phyloP scores from a whole-genome alignment of 2,113 vertebrate genomes.

The Athene cunicularia region DNA sequence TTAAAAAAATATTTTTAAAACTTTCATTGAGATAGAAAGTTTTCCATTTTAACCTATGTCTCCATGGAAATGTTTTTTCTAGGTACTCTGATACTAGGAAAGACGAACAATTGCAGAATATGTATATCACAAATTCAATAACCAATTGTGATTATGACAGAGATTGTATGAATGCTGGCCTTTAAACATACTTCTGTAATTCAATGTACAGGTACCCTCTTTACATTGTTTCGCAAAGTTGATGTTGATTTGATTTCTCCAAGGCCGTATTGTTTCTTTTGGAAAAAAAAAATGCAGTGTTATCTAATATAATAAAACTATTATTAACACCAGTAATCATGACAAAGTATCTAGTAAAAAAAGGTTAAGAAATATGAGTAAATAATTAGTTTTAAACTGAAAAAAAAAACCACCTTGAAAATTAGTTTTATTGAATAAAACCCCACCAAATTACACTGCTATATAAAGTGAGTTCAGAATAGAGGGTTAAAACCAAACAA shows the following conservation, averaged over 20 bases:
- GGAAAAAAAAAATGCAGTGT: background rate
- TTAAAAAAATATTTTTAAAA: background rate
- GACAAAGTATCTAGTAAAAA: background rate
- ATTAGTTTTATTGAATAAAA: background rate
- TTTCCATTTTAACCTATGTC: background rate
- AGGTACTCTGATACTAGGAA: background rate
- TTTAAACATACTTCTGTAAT: background rate
- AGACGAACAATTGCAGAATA: background rate
- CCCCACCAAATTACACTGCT: background rate
- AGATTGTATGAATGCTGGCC: rapidly evolving
- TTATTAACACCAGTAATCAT: background rate
- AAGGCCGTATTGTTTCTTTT: background rate
- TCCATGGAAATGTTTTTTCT: background rate
- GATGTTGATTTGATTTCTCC: background rate
- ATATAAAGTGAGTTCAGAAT: background rate
- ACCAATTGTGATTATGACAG: background rate
- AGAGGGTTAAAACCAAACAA: background rate
- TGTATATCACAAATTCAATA: background rate
- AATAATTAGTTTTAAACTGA: background rate
- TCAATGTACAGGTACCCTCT: background rate
- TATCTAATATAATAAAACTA: background rate
- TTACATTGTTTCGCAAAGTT: background rate
- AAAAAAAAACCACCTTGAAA: background rate
- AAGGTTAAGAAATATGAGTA: background rate
- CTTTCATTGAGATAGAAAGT: background rate